Conservation (phyloP, 1,140 invertebrate species). For the Platyscapa corneri region DNA sequence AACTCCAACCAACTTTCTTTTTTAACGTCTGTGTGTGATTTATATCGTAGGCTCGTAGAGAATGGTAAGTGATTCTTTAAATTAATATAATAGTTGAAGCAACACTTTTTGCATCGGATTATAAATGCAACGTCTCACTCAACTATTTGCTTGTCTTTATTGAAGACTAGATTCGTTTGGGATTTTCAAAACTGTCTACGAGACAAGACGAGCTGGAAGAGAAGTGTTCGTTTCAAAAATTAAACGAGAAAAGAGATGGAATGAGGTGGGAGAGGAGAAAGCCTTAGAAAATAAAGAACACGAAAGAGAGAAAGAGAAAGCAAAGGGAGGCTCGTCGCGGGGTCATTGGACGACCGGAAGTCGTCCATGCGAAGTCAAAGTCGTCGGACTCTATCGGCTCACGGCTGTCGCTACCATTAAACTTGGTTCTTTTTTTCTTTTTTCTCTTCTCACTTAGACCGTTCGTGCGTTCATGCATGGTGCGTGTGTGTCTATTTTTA, state of each 20-base stretch:
- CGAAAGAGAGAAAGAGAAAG: constrained; percentile 35
- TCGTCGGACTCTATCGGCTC: constrained; percentile 57
- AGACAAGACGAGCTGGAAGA: no score
- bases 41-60: not conserved
- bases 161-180: no score
- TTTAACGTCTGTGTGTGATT: not conserved
- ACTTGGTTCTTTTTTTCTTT: constrained; percentile 21
- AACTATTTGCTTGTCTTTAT: no score
- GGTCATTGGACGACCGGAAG: constrained; percentile 68
- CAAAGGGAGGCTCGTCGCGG: constrained; percentile 42
- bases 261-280: not conserved
- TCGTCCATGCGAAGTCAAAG: constrained; percentile 61
- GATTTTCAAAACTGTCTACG: no score
- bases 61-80: no score
- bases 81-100: no score
- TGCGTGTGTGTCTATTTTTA: constrained; percentile 44
- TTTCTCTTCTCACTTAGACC: not conserved
- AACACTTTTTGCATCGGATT: no score
- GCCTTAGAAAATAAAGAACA: not conserved
- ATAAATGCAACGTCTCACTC: no score
- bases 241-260: not conserved
- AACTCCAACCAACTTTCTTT: not conserved
- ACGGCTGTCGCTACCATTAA: constrained; percentile 50
- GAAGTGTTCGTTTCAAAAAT: not conserved
- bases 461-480: constrained; percentile 13